A percentile compares a stretch with the other conserved stretches of the same genome.
phyloP scores from a whole-genome alignment of 2,113 vertebrate species.

The Elaphurus davidianus region DNA sequence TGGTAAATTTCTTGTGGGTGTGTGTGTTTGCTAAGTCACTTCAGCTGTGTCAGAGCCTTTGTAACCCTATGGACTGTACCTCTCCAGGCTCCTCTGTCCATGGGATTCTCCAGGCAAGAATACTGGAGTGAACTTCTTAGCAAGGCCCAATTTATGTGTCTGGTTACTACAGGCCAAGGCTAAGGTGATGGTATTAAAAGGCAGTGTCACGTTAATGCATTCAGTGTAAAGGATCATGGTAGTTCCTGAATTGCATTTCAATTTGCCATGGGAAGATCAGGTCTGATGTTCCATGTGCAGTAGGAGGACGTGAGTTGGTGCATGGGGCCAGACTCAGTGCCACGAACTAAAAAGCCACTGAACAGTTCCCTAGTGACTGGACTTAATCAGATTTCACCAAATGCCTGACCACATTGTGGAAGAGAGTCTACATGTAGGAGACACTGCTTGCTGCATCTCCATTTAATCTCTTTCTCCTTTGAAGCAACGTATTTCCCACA shows the following conservation, averaged over 20 bases:
- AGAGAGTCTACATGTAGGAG: slow-evolving; percentile 41
- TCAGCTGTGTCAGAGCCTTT: not conserved
- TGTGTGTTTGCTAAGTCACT: not conserved
- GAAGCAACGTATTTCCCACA: slow-evolving; percentile 58
- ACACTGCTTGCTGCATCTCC: slow-evolving; percentile 2
- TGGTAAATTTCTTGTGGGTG: not conserved
- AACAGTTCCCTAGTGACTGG: slow-evolving; percentile 34
- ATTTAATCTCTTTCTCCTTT: slow-evolving; percentile 65
- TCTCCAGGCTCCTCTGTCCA: not conserved
- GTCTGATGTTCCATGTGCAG: not conserved
- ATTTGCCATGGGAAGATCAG: not conserved
- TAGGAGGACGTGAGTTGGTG: not conserved
- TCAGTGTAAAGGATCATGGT: not conserved
- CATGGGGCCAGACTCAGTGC: not conserved
- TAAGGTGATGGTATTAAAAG: not conserved
- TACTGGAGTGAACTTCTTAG: not conserved
- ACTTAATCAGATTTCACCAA: slow-evolving; percentile 62
- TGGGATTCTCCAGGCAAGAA: not conserved
- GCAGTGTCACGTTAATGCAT: not conserved
- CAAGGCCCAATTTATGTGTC: not conserved
- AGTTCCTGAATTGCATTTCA: not conserved
- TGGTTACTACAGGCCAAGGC: not conserved
- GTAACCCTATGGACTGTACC: not conserved
- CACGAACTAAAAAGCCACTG: slow-evolving; percentile 29
- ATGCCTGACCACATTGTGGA: slow-evolving; percentile 32